phyloP scores from a whole-genome alignment of 2,113 vertebrate genomes.

The Colinus virginianus region DNA sequence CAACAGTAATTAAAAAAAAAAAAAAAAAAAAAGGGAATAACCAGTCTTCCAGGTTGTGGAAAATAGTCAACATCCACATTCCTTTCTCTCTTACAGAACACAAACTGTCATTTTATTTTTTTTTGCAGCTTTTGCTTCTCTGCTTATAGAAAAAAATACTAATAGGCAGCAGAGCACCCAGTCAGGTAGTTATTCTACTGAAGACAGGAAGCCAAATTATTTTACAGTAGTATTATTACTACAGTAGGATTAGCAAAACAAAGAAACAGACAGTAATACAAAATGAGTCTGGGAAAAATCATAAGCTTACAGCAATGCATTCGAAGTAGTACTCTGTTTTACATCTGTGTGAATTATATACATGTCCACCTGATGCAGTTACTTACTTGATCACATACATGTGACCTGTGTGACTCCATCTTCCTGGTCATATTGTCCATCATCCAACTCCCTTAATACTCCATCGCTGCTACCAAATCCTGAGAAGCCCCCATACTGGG shows the following conservation, averaged over 20 bases:
- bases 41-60: neutral
- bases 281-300: neutral
- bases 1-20: neutral
- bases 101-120: neutral
- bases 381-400: slow-evolving; percentile 85
- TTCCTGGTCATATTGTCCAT: slow-evolving; percentile 91
- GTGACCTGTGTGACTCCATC: slow-evolving; percentile 96
- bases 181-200: neutral
- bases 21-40: neutral
- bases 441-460: slow-evolving; percentile 88
- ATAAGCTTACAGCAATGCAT: neutral
- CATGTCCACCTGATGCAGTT: slow-evolving; percentile 23
- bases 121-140: slow-evolving; percentile 28
- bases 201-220: neutral
- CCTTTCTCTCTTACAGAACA: slow-evolving; percentile 1
- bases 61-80: slow-evolving; percentile 25
- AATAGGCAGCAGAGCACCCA: slow-evolving; percentile 15
- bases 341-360: slow-evolving; percentile 31
- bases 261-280: neutral
- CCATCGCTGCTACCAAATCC: slow-evolving; percentile 84
- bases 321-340: neutral
- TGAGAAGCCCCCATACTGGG: slow-evolving; percentile 77
- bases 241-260: slow-evolving; percentile 38
- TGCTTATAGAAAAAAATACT: slow-evolving; percentile 12
- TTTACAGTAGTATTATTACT: slow-evolving; percentile 55